Percentiles rank a stretch among this genome's conserved stretches.
These are phyloP conservation scores for Hemibagrus guttatus DNA, from an alignment of 2,797 vertebrate species.

Conservation along the genomic window DNA sequence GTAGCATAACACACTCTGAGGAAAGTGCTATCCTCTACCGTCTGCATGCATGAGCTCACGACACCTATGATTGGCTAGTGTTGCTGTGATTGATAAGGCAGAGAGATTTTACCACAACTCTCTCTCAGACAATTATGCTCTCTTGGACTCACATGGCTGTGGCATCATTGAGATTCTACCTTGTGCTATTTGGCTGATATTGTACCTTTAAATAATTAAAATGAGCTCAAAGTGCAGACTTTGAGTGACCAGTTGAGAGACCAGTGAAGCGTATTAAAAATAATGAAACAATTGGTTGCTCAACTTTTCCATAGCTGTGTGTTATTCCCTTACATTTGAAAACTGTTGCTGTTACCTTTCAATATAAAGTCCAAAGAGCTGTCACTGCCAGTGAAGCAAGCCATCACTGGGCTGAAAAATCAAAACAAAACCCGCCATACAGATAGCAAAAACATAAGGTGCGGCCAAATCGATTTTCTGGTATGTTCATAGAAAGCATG, in stretches of 20 bases:
- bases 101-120: not conserved
- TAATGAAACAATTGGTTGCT: no score
- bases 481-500: conserved; percentile 24
- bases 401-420: not conserved
- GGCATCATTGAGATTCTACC: not conserved
- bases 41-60: not conserved
- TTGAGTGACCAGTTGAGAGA: not conserved
- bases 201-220: not conserved
- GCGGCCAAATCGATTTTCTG: conserved; percentile 46
- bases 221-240: not conserved
- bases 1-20: no score
- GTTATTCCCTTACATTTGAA: not conserved
- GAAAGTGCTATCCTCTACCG: no score
- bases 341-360: not conserved
- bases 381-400: not conserved
- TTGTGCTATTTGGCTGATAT: not conserved
- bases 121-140: not conserved
- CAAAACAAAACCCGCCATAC: not conserved
- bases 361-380: not conserved
- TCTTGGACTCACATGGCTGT: not conserved
- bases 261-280: not conserved
- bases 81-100: not conserved
- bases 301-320: not conserved
- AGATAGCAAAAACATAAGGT: not conserved
- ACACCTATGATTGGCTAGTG: not conserved